Evolutionary conservation across 2,797 vertebrate genomes (phyloP).

Genomic region (Coregonus ussuriensis): DNA sequence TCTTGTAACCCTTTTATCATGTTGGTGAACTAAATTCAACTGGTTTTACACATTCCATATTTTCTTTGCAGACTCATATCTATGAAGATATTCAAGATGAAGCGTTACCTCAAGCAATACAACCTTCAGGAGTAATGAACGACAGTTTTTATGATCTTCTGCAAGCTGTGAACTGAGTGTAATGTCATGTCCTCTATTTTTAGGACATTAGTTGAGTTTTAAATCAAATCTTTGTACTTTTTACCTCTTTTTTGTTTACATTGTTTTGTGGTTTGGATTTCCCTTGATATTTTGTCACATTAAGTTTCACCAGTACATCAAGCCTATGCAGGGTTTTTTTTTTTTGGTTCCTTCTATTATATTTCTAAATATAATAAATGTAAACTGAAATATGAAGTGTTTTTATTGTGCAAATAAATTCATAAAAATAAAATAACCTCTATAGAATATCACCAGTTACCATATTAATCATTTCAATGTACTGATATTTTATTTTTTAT

Average conservation of each 20-base stretch:
- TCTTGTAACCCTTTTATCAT: not conserved
- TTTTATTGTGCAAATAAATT: not conserved
- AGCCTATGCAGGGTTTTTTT: too few species aligned
- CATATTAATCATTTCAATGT: not conserved
- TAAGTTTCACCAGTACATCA: too few species aligned
- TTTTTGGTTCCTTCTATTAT: too few species aligned
- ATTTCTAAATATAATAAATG: too few species aligned
- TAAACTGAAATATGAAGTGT: not conserved
- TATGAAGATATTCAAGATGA: conserved; percentile 47
- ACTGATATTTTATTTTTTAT: not conserved
- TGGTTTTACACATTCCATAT: conserved; percentile 5
- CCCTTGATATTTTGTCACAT: too few species aligned
- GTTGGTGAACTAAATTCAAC: not conserved
- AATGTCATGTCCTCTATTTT: not conserved
- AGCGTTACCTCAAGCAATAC: not conserved
- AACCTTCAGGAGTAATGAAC: conserved; percentile 14
- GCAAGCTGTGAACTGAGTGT: conserved; percentile 44
- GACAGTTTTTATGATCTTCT: conserved; percentile 56
- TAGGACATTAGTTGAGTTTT: too few species aligned
- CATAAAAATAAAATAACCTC: not conserved
- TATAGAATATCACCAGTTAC: not conserved
- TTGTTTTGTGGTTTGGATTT: too few species aligned
- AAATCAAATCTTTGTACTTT: too few species aligned
- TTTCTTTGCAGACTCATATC: conserved; percentile 44
- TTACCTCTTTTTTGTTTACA: too few species aligned